These are phyloP conservation scores for Hippocampus comes DNA, from an alignment of 2,113 vertebrate species.

Conservation along the genomic window DNA sequence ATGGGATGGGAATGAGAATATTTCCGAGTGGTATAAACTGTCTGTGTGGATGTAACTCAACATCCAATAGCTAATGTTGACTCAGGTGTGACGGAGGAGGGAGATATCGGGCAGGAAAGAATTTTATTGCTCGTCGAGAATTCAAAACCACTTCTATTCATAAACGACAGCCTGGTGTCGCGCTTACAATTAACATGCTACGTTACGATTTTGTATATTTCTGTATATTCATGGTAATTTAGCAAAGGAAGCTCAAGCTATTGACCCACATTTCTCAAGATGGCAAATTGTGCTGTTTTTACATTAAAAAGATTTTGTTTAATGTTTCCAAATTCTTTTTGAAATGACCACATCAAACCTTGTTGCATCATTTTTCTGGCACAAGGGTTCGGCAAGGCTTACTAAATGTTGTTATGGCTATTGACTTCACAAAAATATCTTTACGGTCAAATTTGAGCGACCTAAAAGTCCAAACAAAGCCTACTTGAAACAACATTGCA, in stretches of 20 bases:
- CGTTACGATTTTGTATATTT: neutral
- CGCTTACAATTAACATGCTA: neutral
- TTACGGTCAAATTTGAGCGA: neutral
- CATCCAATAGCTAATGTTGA: no score
- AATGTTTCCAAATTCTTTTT: neutral
- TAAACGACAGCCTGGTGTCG: neutral
- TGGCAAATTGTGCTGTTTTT: neutral
- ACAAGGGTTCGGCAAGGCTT: neutral
- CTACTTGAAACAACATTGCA: neutral
- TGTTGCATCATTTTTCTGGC: neutral
- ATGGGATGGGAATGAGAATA: no score
- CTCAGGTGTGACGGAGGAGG: no score
- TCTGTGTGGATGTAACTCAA: no score
- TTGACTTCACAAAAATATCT: neutral
- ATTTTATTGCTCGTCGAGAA: neutral
- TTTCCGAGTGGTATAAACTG: no score
- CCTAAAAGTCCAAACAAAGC: neutral
- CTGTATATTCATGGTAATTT: slow-evolving; percentile 2
- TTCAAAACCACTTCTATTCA: neutral
- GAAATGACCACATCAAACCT: neutral
- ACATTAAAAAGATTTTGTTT: neutral
- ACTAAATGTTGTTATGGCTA: neutral
- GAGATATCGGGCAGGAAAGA: neutral
- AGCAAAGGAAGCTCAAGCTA: neutral
- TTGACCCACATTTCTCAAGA: neutral